A percentile compares a stretch with the other conserved stretches of the same genome.
Evolutionary conservation across 2,113 vertebrate species (phyloP).

Genomic region (Oostethus manadensis): DNA sequence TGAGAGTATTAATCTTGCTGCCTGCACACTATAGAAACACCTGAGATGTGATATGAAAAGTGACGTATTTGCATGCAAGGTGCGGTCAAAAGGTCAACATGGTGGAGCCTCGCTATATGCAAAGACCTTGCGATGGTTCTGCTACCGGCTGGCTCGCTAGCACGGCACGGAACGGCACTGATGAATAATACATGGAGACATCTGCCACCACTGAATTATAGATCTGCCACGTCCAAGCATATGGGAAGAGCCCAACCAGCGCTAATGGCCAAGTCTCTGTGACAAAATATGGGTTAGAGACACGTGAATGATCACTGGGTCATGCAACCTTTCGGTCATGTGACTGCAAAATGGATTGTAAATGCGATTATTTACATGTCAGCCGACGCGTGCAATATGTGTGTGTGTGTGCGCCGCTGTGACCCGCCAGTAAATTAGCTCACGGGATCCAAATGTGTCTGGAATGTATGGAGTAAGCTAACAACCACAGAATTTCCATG

Average conservation of each 20-base stretch:
- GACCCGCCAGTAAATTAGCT: conserved; percentile 1
- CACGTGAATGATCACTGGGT: conserved; percentile 50
- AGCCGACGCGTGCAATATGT: not conserved
- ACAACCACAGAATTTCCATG: conserved; percentile 7
- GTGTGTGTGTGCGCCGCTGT: conserved; percentile 3
- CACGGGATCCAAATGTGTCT: not conserved
- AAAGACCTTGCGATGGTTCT: conserved; percentile 51
- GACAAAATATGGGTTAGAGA: conserved; percentile 66
- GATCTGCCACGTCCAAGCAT: conserved; percentile 71
- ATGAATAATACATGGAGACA: conserved; percentile 76
- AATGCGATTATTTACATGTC: conserved; percentile 46
- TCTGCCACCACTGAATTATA: conserved; percentile 79
- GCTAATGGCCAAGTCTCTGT: conserved; percentile 66
- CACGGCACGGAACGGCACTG: conserved; percentile 55
- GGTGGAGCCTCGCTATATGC: conserved; percentile 49
- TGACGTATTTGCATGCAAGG: conserved; percentile 19
- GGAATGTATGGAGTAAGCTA: conserved; percentile 3
- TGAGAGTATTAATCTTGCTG: not conserved
- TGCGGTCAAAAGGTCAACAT: conserved; percentile 46
- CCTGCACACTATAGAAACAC: conserved; percentile 13
- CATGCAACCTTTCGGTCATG: conserved; percentile 43
- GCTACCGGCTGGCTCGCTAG: conserved; percentile 51
- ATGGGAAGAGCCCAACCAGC: conserved; percentile 67
- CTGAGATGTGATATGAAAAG: not conserved
- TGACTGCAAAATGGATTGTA: conserved; percentile 33